Evolutionary conservation across 2,888 invertebrate genomes (phyloP), one percentile per base, ranked within the genome.

Genomic region (Trimorus sp.): DNA sequence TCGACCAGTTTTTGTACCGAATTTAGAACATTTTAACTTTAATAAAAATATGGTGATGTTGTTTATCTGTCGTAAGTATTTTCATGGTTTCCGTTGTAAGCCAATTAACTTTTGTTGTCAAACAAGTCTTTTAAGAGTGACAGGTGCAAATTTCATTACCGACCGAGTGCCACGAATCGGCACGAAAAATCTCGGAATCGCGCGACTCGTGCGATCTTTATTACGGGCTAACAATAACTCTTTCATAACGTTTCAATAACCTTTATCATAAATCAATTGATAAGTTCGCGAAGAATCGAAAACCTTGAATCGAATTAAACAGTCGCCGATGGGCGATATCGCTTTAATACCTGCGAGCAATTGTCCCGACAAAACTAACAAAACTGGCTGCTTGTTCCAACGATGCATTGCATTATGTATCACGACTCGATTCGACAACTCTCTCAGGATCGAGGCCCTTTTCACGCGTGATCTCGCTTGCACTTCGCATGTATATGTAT

Each of bases 251-350:
- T 59, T 80, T 80, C 66, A 75, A 70, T 65, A 70, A 70, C 48
- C 65, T 80, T 74, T 80, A 80, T 75, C 70, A 66, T 75, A 70
- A 70, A 70, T 80, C 80, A 70, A 40, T 65, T 59, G 42, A 75
- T 75, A 80, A 75, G 70, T 80, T 80, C 70, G 59, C 70, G 76
- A 83, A 83, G 86, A 83, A 79, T 85, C 82, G 66, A 79, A 82
- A 83, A 84, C 84, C 79, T 82, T 78, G 73, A 69, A 63, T 81
- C 71, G 83, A 84, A 86, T 87, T 85, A 79, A 83, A 83, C 82
- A 74, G 83, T 70, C 65, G 70, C 59, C 36, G 54, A 80, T 75
- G 79, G 82, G 82, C 84, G 80, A 84, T 85, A 86, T 87, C 85
- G 86, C 49, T 79, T 86, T 84, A 84, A 84, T 85, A 81, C 80